Base-by-base conservation (phyloP, 2,888 invertebrate genomes). In the Caenorhabditis panamensis region DNA sequence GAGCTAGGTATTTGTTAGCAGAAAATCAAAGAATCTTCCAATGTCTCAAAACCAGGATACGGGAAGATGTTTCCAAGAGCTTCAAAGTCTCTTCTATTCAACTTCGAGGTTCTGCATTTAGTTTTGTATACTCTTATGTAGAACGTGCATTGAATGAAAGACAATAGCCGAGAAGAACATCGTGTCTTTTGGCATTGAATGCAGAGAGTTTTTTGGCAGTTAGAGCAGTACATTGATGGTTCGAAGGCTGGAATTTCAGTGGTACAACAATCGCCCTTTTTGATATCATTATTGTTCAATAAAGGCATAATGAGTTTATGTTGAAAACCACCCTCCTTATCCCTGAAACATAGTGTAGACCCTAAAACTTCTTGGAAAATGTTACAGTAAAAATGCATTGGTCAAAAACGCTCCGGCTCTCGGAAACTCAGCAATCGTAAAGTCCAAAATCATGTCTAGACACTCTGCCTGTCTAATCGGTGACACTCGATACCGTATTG, bases 41-140 rank as follows among this genome's bases (percentile, higher is more conserved):
- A 26, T 1, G 61, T 62, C 1, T 41, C 44, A 44, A 62, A 62
- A 13, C 18, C 26, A 24, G 20, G 16, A 26, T 44, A 18, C 16
- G 61, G 61, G 26, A 62, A 62, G 3, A 62, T 62, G 5, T 11
- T 9, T n/a, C 61, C 61, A 9, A 41, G 8, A 2, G 61, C 61
- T 24, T 44, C 47, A 24, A 11, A 62, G 9, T 11, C n/a, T 13
- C 4, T 28, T n/a, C 54, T 54, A 1, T 13, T 54, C n/a, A 2
- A 13, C 16, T 54, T 54, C 1, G 54, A 8, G 3, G 9, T 20
- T 20, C 44, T 41, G 26, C 61, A 44, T 20, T 62, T 62, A 2
- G 61, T 44, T 24, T 62, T 62, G 8, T 26, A 11, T 2, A 44
- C 24, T 24, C 61, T 41, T 11, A 62, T 62, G 16, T 62, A 62